These are phyloP conservation scores for Amiota minor DNA, from an alignment of 2,888 invertebrate genomes.

Conservation along the genomic window DNA sequence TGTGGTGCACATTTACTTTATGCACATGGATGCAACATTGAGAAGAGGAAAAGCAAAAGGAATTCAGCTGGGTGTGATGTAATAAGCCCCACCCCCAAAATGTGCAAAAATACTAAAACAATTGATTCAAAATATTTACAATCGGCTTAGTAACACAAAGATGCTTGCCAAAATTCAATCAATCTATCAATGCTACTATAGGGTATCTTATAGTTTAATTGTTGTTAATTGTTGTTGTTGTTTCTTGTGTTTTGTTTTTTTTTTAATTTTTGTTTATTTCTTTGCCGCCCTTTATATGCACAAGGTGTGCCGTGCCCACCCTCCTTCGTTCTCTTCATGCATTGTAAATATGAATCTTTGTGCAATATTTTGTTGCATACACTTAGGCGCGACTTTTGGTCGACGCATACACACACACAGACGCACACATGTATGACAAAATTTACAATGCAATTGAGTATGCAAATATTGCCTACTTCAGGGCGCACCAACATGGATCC, in stretches of 20 bases:
- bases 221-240: background rate
- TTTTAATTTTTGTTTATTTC: background rate
- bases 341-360: background rate
- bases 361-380: conserved; percentile 1
- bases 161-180: too few relatives aligned
- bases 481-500: background rate
- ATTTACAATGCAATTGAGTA: conserved; percentile 72
- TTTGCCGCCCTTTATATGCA: background rate
- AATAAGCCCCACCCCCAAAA: too few relatives aligned
- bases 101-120: too few relatives aligned
- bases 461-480: conserved; percentile 71
- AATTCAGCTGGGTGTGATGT: too few relatives aligned
- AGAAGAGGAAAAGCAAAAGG: too few relatives aligned
- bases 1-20: too few relatives aligned
- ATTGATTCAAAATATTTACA: too few relatives aligned
- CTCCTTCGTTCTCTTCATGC: background rate
- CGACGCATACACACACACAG: conserved; percentile 34
- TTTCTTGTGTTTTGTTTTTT: background rate
- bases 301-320: too few relatives aligned
- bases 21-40: too few relatives aligned
- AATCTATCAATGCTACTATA: too few relatives aligned
- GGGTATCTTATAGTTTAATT: too few relatives aligned
- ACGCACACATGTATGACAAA: conserved; percentile 52
- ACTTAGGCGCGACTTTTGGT: conserved; percentile 18
- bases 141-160: too few relatives aligned